Evolutionary conservation across 92 coral and sea anemone genomes (phyloP), one percentile per base, ranked within the genome.

Genomic region (Actinostola sp.): DNA sequence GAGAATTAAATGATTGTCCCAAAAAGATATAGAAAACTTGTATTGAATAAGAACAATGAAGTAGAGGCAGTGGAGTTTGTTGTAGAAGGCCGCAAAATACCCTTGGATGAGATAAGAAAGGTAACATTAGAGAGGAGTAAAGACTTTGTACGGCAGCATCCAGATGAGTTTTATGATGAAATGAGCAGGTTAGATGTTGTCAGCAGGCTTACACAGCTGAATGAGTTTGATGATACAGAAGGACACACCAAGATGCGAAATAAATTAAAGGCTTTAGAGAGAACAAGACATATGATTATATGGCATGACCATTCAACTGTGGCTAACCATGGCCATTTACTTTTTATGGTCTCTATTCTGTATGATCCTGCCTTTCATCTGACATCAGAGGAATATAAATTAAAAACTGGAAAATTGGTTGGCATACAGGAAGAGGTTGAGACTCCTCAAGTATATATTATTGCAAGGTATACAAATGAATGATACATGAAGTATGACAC

Each of bases 1-100:
- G 72, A 2, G 56, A 66, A n/a, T n/a, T n/a, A n/a, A 48, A 27
- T 66, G 56, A 44, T 66, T 66, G 72, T 66, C 5, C 72, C 72
- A 29, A 66, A 66, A 44, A 66, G 21, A 21, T 66, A 21, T 48
- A 24, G n/a, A 16, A 66, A 66, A 19, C 58, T 66, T 5, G 29
- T 66, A 0, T 44, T 66, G 0, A 41, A 63, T 21, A 63, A 63
- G 24, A 41, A 63, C 24, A 63, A 63, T 12, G 50, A 63, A 34
- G 32, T 63, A 13, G 26, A 63, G 50, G 46, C 23, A 8, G 50
- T 33, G 6, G 69, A 63, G 23, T 28, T 58, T 13, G 23, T 27
- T 15, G 65, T 12, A 16, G 31, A 58, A 25, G 65, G 65, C 6
- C 29, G 69, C 16, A 63, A 63, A 63, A 31, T 26, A 17, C 69